phyloP scores from a whole-genome alignment of 2,113 vertebrate species.

The Vicugna pacos region DNA sequence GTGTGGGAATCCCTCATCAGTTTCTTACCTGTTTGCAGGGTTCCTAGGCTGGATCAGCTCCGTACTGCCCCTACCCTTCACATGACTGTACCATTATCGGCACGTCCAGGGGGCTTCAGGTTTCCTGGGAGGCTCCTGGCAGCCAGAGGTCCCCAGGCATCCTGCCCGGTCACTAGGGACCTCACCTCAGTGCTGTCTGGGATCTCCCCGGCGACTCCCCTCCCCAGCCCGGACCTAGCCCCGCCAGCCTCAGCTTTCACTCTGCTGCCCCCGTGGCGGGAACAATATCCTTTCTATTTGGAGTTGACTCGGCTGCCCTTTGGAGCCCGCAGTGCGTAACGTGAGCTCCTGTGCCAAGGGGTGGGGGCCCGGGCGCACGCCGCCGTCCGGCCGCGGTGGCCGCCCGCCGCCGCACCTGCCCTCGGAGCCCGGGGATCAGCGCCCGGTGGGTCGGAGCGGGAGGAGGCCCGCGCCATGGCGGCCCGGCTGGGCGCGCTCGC shows the following conservation, averaged over 20 bases:
- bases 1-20: background rate
- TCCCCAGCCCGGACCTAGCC: background rate
- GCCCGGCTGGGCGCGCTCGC: slow-evolving; percentile 77
- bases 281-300: slow-evolving; percentile 71
- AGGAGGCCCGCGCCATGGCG: slow-evolving; percentile 74
- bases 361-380: slow-evolving; percentile 27
- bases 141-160: background rate
- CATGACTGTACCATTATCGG: background rate
- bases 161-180: background rate
- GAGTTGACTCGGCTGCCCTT: slow-evolving; percentile 51
- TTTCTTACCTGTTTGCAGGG: background rate
- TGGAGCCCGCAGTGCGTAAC: slow-evolving; percentile 37
- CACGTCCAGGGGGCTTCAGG: background rate
- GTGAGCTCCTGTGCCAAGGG: slow-evolving; percentile 12
- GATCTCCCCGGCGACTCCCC: background rate
- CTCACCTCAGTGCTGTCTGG: background rate
- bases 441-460: background rate
- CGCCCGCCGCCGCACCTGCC: background rate
- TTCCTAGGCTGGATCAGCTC: background rate
- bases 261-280: background rate
- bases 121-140: background rate
- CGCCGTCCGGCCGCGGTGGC: background rate
- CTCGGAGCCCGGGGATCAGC: background rate
- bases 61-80: background rate
- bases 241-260: background rate